Evolutionary conservation across 1,140 invertebrate species (phyloP).

Genomic region (Hydropsyche tenuis): DNA sequence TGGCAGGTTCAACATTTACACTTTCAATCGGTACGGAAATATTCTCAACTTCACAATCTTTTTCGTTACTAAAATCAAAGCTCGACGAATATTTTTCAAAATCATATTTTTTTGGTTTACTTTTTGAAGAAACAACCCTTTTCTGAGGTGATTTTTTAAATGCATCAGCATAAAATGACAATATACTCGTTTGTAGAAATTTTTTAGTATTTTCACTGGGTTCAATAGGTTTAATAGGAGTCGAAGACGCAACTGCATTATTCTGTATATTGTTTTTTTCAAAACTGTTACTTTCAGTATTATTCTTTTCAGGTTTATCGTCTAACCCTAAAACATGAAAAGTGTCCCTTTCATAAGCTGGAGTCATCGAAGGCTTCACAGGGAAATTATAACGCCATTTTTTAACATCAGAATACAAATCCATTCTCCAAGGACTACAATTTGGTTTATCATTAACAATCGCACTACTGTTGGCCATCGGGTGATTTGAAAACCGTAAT

Average conservation of each 20-base stretch:
- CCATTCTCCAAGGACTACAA: conserved; percentile 46
- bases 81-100: conserved; percentile 16
- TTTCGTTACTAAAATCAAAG: background rate
- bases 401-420: conserved; percentile 42
- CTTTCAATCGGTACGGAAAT: background rate
- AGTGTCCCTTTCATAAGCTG: conserved; percentile 46
- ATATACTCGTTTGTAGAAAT: conserved; percentile 44
- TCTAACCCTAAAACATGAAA: conserved; percentile 45
- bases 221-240: no score
- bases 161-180: conserved; percentile 46
- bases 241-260: background rate
- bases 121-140: conserved; percentile 20
- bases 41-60: background rate
- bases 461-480: conserved; percentile 39
- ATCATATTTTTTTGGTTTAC: conserved; percentile 22
- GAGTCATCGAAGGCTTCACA: conserved; percentile 48
- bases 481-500: conserved; percentile 16
- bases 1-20: conserved; percentile 16
- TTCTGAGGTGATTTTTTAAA: conserved; percentile 42
- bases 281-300: background rate
- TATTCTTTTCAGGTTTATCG: conserved; percentile 11
- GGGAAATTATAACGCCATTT: conserved; percentile 47
- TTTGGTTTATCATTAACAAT: conserved; percentile 35
- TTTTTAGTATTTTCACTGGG: conserved; percentile 9
- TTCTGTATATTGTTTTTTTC: no score